phyloP scores from a whole-genome alignment of 1,140 invertebrate species.

The Drosophila navojoa region DNA sequence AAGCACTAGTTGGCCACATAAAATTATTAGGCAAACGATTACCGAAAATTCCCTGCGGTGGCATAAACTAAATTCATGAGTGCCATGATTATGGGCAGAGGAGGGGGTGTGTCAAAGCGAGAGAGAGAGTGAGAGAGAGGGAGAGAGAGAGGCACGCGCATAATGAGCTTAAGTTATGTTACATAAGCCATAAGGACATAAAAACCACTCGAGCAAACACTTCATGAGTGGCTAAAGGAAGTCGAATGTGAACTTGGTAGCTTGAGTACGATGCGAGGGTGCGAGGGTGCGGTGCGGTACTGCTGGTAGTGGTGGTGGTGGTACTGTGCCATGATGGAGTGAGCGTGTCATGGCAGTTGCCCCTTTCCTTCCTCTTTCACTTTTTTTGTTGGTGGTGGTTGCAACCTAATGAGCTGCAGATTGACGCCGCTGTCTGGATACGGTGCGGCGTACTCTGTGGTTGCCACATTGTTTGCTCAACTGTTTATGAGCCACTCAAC shows the following conservation, averaged over 20 bases:
- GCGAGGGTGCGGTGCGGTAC: constrained; percentile 21
- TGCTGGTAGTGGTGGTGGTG: not conserved
- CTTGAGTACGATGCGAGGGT: not conserved
- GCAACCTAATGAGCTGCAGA: constrained; percentile 77
- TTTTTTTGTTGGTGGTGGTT: constrained; percentile 56
- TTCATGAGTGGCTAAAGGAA: constrained; percentile 37
- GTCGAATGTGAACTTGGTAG: not conserved
- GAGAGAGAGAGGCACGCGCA: constrained; percentile 34
- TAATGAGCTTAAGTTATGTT: constrained; percentile 82
- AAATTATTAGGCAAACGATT: constrained; percentile 78
- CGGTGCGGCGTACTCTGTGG: constrained; percentile 37
- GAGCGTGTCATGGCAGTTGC: constrained; percentile 26
- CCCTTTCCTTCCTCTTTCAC: not conserved
- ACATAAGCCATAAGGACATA: constrained; percentile 80
- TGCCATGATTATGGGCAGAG: constrained; percentile 62
- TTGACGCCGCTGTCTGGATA: constrained; percentile 49
- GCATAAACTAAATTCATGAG: constrained; percentile 83
- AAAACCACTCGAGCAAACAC: constrained; percentile 81
- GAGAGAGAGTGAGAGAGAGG: not conserved
- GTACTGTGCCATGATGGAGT: not conserved
- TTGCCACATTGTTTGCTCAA: constrained; percentile 73
- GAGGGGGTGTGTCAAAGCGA: not conserved
- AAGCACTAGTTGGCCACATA: constrained; percentile 46
- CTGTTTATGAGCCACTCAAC: constrained; percentile 71
- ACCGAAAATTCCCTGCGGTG: constrained; percentile 76